Evolutionary conservation across 1,140 invertebrate genomes (phyloP), one percentile per base, ranked within the genome.

Genomic region (Microplitis demolitor): DNA sequence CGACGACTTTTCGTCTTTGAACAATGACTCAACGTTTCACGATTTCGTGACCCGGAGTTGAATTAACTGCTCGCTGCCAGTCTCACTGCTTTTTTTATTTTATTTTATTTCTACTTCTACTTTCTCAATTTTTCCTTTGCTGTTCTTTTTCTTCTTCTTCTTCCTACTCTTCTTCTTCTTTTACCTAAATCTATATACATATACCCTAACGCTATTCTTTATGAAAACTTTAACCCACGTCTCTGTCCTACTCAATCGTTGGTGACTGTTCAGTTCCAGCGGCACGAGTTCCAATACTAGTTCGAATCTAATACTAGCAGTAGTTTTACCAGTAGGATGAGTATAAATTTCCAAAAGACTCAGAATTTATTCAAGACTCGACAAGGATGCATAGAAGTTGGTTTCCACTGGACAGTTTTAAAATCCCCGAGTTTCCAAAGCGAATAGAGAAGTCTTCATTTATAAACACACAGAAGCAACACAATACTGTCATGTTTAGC

Each of bases 181-280:
- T 5, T 11, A 8, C n/a, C 13, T 13, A 54, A 14, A 54, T 54
- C 14, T 63, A 50, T 45, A 51, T 35, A 31, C n/a, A 66, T 31
- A 66, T 9, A 53, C 33, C 0, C 24, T 0, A 56, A n/a, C 39
- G 34, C 34, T 60, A 60, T 72, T 66, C 70, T 66, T 72, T 66
- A 66, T 50, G 35, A 72, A 72, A 72, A 72, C 62, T 72, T 71
- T 66, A 54, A 35, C 31, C 34, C 69, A 35, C 45, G n/a, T 37
- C 11, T 16, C 33, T 51, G 45, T 64, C 45, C 45, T 60, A 34
- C 50, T 45, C 8, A 45, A 45, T 45, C 11, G 39, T 45, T 8
- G 39, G 39, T 24, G 24, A 24, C 24, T 24, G 24, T 24, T 24
- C 24, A 24, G 24, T 24, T 24, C 24, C 24, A 24, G 24, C 2